These are phyloP conservation scores for Odontesthes bonariensis DNA, from an alignment of 2,113 vertebrate species.

Conservation along the genomic window DNA sequence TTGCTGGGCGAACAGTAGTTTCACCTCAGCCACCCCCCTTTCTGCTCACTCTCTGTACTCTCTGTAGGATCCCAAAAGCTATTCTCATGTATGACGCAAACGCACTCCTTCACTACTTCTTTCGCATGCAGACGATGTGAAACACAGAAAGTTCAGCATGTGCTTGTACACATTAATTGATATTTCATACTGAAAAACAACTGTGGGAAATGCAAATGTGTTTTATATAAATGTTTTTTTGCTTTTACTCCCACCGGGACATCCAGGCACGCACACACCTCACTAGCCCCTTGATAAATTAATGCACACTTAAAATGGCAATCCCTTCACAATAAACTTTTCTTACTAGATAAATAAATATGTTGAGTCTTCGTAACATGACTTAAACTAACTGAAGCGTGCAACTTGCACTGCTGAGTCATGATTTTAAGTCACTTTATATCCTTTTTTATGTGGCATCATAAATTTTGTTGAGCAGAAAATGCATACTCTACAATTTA, in stretches of 20 bases:
- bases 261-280: neutral
- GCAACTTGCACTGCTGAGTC: neutral
- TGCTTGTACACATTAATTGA: slow-evolving; percentile 1
- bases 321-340: neutral
- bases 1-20: slow-evolving; percentile 33
- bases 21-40: slow-evolving; percentile 34
- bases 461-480: slow-evolving; percentile 19
- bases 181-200: slow-evolving; percentile 2
- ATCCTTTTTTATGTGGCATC: neutral
- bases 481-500: slow-evolving; percentile 12
- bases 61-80: slow-evolving; percentile 46
- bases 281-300: neutral
- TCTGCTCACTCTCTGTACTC: slow-evolving; percentile 26
- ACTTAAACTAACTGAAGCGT: neutral
- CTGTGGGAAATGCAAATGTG: slow-evolving; percentile 36
- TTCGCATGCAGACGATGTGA: neutral
- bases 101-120: slow-evolving; percentile 9
- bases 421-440: slow-evolving; percentile 16
- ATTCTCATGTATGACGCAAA: slow-evolving; percentile 50
- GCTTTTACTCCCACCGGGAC: slow-evolving; percentile 1
- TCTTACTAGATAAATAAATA: neutral
- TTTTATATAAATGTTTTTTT: neutral
- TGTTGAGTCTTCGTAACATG: neutral
- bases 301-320: slow-evolving; percentile 4
- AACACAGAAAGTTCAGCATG: neutral